Conservation (phyloP, 2,797 vertebrate species). For the Silurus lanzhouensis region DNA sequence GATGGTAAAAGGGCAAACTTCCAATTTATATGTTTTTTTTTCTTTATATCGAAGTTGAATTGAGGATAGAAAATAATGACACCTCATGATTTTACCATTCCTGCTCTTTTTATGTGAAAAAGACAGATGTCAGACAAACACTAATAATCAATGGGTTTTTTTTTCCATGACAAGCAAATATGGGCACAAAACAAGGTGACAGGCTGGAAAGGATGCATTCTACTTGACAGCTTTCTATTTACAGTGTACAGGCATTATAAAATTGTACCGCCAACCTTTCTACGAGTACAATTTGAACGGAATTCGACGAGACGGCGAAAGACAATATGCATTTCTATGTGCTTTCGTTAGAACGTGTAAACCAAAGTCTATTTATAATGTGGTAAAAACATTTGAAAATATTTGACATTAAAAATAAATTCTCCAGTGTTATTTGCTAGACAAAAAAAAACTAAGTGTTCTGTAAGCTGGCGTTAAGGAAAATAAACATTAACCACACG, state of each 20-base stretch:
- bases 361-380: conserved; percentile 43
- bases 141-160: conserved; percentile 11
- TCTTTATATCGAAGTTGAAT: background rate
- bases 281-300: conserved; percentile 28
- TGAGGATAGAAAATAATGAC: conserved; percentile 11
- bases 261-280: conserved; percentile 50
- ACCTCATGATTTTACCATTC: background rate
- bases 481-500: conserved; percentile 23
- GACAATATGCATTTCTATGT: conserved; percentile 20
- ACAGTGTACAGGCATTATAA: conserved; percentile 59
- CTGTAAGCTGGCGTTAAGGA: background rate
- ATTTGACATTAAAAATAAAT: conserved; percentile 55
- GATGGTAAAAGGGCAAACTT: background rate
- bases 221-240: conserved; percentile 57
- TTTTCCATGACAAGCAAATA: conserved; percentile 41
- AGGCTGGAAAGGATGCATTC: conserved; percentile 31
- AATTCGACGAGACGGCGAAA: conserved; percentile 14
- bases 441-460: conserved; percentile 5
- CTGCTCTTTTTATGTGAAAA: conserved; percentile 19
- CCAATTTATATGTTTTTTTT: background rate
- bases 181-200: conserved; percentile 37
- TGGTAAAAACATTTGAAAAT: conserved; percentile 52
- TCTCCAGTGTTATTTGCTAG: conserved; percentile 34
- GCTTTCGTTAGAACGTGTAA: conserved; percentile 43
- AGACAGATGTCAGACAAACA: conserved; percentile 16